A percentile compares a stretch with the other conserved stretches of the same genome.
Conservation (phyloP, 2,888 invertebrate genomes). For the Spialia ferax region DNA sequence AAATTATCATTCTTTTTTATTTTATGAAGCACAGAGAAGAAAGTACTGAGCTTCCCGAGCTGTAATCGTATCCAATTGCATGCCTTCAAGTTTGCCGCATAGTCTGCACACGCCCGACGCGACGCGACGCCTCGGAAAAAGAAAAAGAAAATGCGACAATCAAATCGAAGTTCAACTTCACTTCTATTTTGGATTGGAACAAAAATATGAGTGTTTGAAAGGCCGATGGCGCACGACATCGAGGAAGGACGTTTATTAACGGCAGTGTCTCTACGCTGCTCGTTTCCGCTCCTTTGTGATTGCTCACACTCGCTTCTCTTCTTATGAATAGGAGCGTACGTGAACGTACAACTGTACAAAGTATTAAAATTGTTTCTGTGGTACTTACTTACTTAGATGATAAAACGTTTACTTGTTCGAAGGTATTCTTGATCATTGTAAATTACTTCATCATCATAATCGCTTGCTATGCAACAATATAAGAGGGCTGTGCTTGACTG, state of each 20-base stretch:
- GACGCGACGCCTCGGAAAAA: background rate
- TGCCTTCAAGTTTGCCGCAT: background rate
- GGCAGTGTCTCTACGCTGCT: slow-evolving; percentile 70
- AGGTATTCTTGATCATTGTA: background rate
- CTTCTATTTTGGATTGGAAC: slow-evolving; percentile 47
- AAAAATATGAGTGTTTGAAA: slow-evolving; percentile 48
- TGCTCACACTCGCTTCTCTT: slow-evolving; percentile 64
- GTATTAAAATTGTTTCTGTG: slow-evolving; percentile 66
- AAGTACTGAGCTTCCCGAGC: background rate
- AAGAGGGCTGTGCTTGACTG: background rate
- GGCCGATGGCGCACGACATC: slow-evolving; percentile 50
- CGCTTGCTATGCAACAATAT: no score
- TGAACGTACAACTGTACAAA: slow-evolving; percentile 67
- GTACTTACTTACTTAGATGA: slow-evolving; percentile 48
- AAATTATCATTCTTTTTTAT: no score
- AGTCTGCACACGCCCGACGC: background rate
- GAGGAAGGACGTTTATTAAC: slow-evolving; percentile 72
- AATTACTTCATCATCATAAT: background rate
- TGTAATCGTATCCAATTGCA: background rate
- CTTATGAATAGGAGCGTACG: slow-evolving; percentile 71
- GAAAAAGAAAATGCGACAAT: background rate
- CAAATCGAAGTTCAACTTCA: slow-evolving; percentile 1
- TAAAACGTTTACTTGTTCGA: slow-evolving; percentile 7
- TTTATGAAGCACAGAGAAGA: no score
- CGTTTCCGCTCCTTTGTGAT: slow-evolving; percentile 73